Evolutionary conservation across 1,140 invertebrate species (phyloP), one percentile per base, ranked within the genome.

Genomic region (Drosophila eugracilis): DNA sequence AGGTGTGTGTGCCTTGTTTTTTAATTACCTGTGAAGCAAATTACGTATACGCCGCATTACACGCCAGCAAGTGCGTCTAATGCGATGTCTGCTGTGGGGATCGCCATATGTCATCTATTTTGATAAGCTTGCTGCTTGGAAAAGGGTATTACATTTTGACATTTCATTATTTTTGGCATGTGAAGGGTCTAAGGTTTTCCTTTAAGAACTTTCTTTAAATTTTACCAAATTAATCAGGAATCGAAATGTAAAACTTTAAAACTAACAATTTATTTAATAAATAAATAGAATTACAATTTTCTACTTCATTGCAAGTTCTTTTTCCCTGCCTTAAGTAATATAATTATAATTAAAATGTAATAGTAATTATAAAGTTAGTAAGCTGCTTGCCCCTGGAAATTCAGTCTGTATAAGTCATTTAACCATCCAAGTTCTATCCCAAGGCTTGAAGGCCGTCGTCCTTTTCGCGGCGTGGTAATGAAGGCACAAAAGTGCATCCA

Each of bases 401-500:
- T 28, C 5, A 30, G n/a, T 17, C 9, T 14, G 14, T 14, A 9
- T 34, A 44, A 14, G 42, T 30, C 26, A 47, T 57, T 47, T 28
- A 36, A 55, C 39, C 30, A 41, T 28, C 34, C 26, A 52, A 57
- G 26, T 55, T 73, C 47, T 54, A 15, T n/a, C 28, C 32, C 24
- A 39, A 39, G 19, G 22, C 62, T 26, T 47, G 10, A n/a, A 34
- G 45, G 45, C 22, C 53, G 52, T 63, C 15, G 14, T 63, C 17
- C 53, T 47, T 49, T 59, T 5, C 42, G 60, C 49, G 39, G 41
- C 44, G 15, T 44, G 26, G 32, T 52, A 59, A 73, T 59, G 67
- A 80, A 58, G 60, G 62, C 67, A 74, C 69, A 45, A 65, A 83
- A 86, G 74, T 86, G 83, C 83, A 86, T 83, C 69, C 78, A 86